Percentiles rank a stretch among this genome's conserved stretches.
Evolutionary conservation across 2,797 vertebrate genomes (phyloP).

Genomic region (Hafferia zeledoni): DNA sequence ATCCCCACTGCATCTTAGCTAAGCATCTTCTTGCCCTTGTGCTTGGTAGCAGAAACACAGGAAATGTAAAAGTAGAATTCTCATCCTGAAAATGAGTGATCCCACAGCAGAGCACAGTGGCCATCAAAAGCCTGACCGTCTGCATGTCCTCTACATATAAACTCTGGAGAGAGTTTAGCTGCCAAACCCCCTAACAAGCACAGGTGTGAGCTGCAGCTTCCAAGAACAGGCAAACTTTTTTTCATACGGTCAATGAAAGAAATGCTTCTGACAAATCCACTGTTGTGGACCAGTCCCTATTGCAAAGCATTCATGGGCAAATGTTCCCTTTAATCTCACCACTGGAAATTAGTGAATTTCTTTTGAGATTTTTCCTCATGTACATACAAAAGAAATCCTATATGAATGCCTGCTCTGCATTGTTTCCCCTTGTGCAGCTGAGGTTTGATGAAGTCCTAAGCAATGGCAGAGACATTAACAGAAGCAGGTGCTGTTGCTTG

Average conservation of each 20-base stretch:
- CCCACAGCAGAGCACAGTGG: neutral
- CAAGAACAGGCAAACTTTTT: neutral
- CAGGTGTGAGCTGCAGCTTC: neutral
- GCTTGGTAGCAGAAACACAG: neutral
- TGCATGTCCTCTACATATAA: neutral
- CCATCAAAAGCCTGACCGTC: neutral
- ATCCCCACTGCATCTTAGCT: neutral
- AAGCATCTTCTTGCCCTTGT: neutral
- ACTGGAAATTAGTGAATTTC: neutral
- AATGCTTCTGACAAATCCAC: neutral
- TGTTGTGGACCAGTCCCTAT: neutral
- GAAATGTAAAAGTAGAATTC: neutral
- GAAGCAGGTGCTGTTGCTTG: neutral
- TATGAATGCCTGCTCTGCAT: neutral
- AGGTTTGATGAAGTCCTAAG: neutral
- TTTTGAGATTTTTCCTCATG: neutral
- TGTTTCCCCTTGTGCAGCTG: neutral
- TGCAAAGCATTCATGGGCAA: neutral
- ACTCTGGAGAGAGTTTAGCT: neutral
- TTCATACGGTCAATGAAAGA: neutral
- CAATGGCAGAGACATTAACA: neutral
- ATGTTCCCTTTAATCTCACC: neutral
- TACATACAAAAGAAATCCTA: neutral
- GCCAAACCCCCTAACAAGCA: neutral
- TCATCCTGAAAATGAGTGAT: fast-evolving